These are phyloP conservation scores for Chelonus formosanus DNA, from an alignment of 2,888 invertebrate species.

Conservation along the genomic window DNA sequence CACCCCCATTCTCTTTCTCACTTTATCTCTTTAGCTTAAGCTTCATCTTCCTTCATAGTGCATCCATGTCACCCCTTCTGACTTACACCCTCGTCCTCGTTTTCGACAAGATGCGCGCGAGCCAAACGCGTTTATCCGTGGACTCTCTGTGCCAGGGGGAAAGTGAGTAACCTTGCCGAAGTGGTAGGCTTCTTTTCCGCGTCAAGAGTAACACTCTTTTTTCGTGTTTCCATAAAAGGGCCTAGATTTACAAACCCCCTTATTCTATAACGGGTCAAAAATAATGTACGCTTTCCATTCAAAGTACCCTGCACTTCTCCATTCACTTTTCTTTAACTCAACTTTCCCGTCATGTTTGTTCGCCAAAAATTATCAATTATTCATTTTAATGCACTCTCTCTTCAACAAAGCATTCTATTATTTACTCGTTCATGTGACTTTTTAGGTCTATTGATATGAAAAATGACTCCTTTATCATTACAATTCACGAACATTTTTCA, in stretches of 20 bases:
- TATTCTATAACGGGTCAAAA: background rate
- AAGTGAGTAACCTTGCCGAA: slow-evolving; percentile 34
- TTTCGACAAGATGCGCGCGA: slow-evolving; percentile 32
- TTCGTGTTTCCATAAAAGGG: slow-evolving; percentile 3
- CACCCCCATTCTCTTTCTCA: slow-evolving; percentile 27
- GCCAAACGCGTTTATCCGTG: slow-evolving; percentile 27
- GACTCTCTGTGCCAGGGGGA: slow-evolving; percentile 14
- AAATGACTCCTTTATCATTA: too few relatives aligned
- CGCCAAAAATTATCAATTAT: too few relatives aligned
- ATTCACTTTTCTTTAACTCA: too few relatives aligned
- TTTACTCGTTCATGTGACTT: too few relatives aligned
- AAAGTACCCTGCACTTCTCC: too few relatives aligned
- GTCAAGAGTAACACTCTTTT: slow-evolving; percentile 24
- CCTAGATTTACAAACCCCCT: background rate
- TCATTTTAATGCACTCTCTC: too few relatives aligned
- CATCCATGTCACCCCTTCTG: slow-evolving; percentile 34
- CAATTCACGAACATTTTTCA: too few relatives aligned
- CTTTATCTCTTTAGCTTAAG: slow-evolving; percentile 41
- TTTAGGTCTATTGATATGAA: too few relatives aligned
- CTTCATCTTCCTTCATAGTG: slow-evolving; percentile 32
- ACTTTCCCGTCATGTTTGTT: too few relatives aligned
- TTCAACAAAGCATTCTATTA: too few relatives aligned
- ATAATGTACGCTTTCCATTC: background rate
- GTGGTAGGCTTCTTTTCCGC: slow-evolving; percentile 26
- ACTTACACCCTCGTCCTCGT: slow-evolving; percentile 37